Evolutionary conservation across 2,113 vertebrate species (phyloP).

Genomic region (Danionella cerebrum): DNA sequence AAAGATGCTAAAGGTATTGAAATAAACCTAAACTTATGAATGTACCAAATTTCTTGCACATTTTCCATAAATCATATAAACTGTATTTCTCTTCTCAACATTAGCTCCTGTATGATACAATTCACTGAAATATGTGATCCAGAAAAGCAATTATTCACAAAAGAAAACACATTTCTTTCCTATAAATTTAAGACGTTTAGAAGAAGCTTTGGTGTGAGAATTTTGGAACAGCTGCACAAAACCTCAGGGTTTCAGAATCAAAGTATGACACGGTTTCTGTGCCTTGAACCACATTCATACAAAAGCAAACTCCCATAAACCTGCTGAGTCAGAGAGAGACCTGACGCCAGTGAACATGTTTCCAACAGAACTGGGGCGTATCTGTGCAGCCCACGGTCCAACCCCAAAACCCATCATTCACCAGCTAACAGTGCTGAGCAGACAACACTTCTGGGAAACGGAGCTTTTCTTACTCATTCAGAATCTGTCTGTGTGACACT

Average conservation of each 20-base stretch:
- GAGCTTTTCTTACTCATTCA: slow-evolving; percentile 9
- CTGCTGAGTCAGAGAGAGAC: slow-evolving; percentile 41
- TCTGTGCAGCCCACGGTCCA: slow-evolving; percentile 17
- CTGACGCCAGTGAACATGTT: no score
- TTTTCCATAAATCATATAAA: no score
- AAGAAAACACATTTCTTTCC: no score
- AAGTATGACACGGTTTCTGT: not conserved
- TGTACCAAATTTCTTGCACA: no score
- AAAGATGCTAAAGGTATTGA: no score
- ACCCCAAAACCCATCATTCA: slow-evolving; percentile 29
- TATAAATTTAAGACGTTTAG: no score
- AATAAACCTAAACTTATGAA: no score
- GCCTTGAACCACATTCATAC: not conserved
- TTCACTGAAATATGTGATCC: no score
- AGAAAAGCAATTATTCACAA: no score
- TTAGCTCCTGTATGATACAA: no score
- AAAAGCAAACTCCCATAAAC: not conserved
- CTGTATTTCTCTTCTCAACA: no score
- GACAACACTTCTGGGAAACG: slow-evolving; percentile 36
- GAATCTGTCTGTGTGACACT: not conserved
- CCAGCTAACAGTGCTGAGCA: not conserved
- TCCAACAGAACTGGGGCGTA: not conserved
- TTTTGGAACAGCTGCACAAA: not conserved
- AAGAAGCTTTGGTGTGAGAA: not conserved
- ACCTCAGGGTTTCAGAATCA: slow-evolving; percentile 1